A percentile compares a stretch with the other conserved stretches of the same genome.
Evolutionary conservation across 2,888 invertebrate species (phyloP).

Genomic region (Idaea straminata): DNA sequence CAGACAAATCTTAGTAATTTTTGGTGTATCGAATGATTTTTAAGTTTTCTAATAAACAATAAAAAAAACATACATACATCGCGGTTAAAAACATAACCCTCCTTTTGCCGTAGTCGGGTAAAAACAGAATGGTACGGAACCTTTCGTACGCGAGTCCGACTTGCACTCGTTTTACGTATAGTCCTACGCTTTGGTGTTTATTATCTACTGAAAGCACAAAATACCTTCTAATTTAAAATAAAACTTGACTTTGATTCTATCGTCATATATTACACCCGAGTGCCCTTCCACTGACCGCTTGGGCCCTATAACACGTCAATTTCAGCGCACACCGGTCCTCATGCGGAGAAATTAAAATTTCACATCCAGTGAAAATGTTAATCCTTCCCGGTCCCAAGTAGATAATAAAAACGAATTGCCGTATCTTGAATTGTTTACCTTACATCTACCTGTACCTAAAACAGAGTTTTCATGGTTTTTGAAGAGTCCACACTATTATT

Average conservation of each 20-base stretch:
- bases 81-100: no score
- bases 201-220: slow-evolving; percentile 10
- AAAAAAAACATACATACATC: no score
- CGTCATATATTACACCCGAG: slow-evolving; percentile 26
- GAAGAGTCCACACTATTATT: slow-evolving; percentile 10
- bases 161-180: neutral
- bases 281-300: slow-evolving; percentile 36
- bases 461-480: slow-evolving; percentile 21
- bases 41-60: no score
- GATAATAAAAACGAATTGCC: slow-evolving; percentile 68
- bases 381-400: slow-evolving; percentile 66
- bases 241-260: slow-evolving; percentile 34
- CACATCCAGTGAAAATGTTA: slow-evolving; percentile 71
- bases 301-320: slow-evolving; percentile 72
- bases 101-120: no score
- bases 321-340: slow-evolving; percentile 54
- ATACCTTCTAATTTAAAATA: slow-evolving; percentile 16
- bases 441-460: slow-evolving; percentile 28
- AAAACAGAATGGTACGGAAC: no score
- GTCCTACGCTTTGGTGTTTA: neutral
- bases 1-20: no score
- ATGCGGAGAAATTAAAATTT: slow-evolving; percentile 71
- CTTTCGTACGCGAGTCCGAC: neutral
- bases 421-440: slow-evolving; percentile 67
- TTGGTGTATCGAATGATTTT: no score